Conservation (phyloP, 2,888 invertebrate species). For the Andrena minutula region DNA sequence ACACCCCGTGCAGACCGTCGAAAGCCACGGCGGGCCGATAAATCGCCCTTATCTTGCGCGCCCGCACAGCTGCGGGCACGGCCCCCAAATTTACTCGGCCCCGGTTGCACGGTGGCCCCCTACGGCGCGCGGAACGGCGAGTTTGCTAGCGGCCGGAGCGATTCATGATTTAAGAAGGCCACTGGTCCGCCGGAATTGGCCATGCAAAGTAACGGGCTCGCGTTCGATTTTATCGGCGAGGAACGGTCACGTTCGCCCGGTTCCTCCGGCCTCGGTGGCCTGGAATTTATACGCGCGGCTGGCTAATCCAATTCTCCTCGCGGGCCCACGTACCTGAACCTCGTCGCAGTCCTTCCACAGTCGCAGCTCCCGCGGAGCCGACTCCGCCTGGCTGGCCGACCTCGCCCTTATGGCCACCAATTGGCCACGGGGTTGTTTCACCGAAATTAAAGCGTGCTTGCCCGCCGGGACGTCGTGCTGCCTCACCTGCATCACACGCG, state of each 20-base stretch:
- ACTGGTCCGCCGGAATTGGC: conserved; percentile 21
- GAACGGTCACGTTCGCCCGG: conserved; percentile 40
- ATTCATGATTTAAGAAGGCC: conserved; percentile 46
- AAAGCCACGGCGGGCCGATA: conserved; percentile 26
- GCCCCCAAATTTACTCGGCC: conserved; percentile 37
- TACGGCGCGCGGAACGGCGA: conserved; percentile 19
- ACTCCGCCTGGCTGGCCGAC: conserved; percentile 88
- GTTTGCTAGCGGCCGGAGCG: conserved; percentile 19
- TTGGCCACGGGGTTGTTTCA: conserved; percentile 94
- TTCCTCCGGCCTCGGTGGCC: conserved; percentile 4
- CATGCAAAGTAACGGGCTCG: conserved; percentile 38
- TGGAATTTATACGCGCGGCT: conserved; percentile 51
- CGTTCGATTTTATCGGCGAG: conserved; percentile 22
- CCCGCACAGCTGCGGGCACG: conserved; percentile 14
- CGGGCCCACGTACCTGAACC: conserved; percentile 87
- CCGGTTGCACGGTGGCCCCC: background rate
- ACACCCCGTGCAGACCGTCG: background rate
- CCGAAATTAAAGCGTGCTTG: conserved; percentile 94
- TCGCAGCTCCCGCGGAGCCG: conserved; percentile 84
- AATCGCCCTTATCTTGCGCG: conserved; percentile 47
- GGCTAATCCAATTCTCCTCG: conserved; percentile 54
- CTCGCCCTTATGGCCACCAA: conserved; percentile 93
- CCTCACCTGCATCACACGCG: conserved; percentile 76
- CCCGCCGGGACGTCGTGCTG: conserved; percentile 94
- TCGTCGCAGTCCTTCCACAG: conserved; percentile 95